A percentile compares a stretch with the other conserved stretches of the same genome.
These are phyloP conservation scores for Melanotus villosus DNA, from an alignment of 2,888 invertebrate species.

Conservation along the genomic window DNA sequence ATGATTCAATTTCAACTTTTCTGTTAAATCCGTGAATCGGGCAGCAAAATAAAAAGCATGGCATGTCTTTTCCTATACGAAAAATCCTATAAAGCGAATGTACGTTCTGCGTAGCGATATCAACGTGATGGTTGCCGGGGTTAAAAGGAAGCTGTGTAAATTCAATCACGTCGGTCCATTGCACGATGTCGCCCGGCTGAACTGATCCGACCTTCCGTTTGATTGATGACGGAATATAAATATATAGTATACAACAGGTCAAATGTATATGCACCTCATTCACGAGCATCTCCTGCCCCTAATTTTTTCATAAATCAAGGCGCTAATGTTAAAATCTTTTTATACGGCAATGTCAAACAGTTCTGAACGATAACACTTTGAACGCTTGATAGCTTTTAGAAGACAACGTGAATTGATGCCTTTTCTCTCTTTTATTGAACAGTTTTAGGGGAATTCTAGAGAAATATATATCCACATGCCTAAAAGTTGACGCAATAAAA, in stretches of 20 bases:
- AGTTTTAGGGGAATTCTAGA: neutral
- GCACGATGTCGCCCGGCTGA: slow-evolving; percentile 28
- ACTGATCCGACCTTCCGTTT: slow-evolving; percentile 36
- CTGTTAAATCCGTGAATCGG: slow-evolving; percentile 25
- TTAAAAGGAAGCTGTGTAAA: slow-evolving; percentile 54
- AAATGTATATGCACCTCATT: neutral
- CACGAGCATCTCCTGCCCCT: neutral
- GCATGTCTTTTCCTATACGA: slow-evolving; percentile 26
- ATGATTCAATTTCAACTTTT: slow-evolving; percentile 30
- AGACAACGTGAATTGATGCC: slow-evolving; percentile 13
- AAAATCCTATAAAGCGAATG: slow-evolving; percentile 28
- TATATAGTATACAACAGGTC: slow-evolving; percentile 21
- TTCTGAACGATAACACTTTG: neutral
- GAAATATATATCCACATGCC: neutral
- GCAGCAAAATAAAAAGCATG: slow-evolving; percentile 28
- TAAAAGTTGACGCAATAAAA: neutral
- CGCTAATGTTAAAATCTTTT: neutral
- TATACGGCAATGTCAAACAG: neutral
- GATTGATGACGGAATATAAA: slow-evolving; percentile 38
- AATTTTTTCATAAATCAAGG: neutral
- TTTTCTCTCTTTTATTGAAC: neutral
- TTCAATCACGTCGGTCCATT: slow-evolving; percentile 55
- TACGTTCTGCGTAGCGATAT: slow-evolving; percentile 24
- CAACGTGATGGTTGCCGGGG: slow-evolving; percentile 45
- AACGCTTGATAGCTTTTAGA: neutral